A percentile compares a stretch with the other conserved stretches of the same genome.
Conservation (phyloP, 2,888 invertebrate genomes). For the Caenorhabditis sp. region DNA sequence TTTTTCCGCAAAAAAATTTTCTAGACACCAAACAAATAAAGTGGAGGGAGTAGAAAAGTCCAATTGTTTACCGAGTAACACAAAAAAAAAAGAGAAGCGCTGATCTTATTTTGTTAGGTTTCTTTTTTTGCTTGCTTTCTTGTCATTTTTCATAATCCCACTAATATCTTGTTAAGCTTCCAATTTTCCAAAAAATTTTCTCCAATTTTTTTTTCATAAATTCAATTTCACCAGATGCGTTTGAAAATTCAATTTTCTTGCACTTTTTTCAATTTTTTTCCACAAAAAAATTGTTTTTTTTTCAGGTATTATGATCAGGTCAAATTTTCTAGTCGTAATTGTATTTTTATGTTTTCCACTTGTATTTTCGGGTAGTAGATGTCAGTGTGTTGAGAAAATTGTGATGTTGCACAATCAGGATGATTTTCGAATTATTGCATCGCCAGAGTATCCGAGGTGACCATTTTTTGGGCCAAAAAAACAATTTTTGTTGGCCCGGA, state of each 20-base stretch:
- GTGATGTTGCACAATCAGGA: constrained; percentile 28
- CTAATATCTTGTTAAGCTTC: not conserved
- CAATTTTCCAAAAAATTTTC: too few relatives aligned
- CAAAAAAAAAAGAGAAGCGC: not conserved
- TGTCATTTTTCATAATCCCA: not conserved
- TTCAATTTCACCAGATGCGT: not conserved
- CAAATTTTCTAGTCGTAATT: not conserved
- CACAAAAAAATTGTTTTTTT: not conserved
- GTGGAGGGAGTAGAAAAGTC: not conserved
- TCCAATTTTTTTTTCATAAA: too few relatives aligned
- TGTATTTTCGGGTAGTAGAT: not conserved
- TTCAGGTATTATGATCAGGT: not conserved
- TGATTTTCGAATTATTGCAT: constrained; percentile 37
- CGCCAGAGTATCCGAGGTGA: constrained; percentile 48
- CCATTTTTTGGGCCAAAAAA: too few relatives aligned
- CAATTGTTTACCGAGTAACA: not conserved
- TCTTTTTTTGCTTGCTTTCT: not conserved
- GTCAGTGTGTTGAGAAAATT: constrained; percentile 38
- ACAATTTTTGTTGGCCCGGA: too few relatives aligned
- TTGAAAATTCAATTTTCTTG: constrained; percentile 5
- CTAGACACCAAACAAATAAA: not conserved
- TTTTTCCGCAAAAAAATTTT: not conserved
- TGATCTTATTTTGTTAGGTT: not conserved
- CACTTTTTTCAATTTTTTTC: not conserved
- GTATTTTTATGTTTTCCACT: not conserved